Percentiles rank a stretch among this genome's conserved stretches.
These are phyloP conservation scores for Cacoxenus indagator DNA, from an alignment of 2,888 invertebrate species.

Conservation along the genomic window DNA sequence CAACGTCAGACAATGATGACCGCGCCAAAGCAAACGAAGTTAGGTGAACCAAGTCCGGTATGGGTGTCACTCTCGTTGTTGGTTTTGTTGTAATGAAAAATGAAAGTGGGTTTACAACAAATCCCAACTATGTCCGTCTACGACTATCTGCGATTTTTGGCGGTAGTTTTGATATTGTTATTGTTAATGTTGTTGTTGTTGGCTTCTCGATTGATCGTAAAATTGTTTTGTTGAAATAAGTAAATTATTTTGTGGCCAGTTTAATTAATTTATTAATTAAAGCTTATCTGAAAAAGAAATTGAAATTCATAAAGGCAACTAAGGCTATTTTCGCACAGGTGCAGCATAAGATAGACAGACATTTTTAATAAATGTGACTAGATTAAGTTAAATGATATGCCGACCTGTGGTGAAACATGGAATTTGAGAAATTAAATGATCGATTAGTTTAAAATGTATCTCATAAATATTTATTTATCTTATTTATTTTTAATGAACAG, in stretches of 20 bases:
- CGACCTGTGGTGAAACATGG: too few relatives aligned
- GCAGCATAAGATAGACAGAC: too few relatives aligned
- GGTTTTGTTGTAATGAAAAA: constrained; percentile 50
- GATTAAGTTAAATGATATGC: too few relatives aligned
- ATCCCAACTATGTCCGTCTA: neutral
- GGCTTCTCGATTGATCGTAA: neutral
- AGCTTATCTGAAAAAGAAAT: neutral
- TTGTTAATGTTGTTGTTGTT: neutral
- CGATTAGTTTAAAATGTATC: too few relatives aligned
- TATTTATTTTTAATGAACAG: too few relatives aligned
- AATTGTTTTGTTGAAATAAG: constrained; percentile 6
- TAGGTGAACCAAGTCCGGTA: constrained; percentile 17
- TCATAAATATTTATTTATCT: too few relatives aligned
- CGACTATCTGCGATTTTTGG: neutral
- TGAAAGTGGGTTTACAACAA: constrained; percentile 54
- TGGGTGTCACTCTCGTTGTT: constrained; percentile 18
- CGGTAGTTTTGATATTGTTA: neutral
- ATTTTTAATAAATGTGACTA: too few relatives aligned
- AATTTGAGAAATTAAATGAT: too few relatives aligned
- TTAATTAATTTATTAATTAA: constrained; percentile 16
- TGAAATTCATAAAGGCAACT: too few relatives aligned
- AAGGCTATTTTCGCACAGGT: too few relatives aligned
- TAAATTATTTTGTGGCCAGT: neutral
- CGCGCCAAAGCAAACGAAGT: neutral
- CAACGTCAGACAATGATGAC: neutral